Evolutionary conservation across 2,797 vertebrate species (phyloP).

Genomic region (Sphaeramia orbicularis): DNA sequence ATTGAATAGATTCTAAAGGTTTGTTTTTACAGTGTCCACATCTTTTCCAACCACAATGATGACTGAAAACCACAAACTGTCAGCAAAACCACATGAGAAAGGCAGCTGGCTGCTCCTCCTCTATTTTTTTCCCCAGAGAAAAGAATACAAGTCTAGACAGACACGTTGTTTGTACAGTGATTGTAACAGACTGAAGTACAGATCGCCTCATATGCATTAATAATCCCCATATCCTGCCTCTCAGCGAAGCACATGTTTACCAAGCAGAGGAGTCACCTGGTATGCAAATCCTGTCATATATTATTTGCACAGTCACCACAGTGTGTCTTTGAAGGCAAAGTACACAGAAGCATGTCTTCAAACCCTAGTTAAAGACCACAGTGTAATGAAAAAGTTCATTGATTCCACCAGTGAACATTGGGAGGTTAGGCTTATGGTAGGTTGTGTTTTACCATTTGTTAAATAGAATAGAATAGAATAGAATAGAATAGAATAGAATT

Average conservation of each 20-base stretch:
- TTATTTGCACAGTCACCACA: conserved; percentile 5
- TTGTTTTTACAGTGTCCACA: no score
- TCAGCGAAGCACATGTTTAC: conserved; percentile 32
- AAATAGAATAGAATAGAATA: no score
- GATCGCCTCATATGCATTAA: conserved; percentile 7
- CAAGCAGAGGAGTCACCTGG: conserved; percentile 15
- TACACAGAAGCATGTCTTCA: background rate
- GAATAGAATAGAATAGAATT: no score
- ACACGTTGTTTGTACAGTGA: conserved; percentile 39
- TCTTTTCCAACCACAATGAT: conserved; percentile 7
- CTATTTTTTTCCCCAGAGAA: background rate
- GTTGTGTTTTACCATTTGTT: no score
- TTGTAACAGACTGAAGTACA: conserved; percentile 8
- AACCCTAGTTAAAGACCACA: no score
- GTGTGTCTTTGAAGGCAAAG: background rate
- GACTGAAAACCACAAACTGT: conserved; percentile 24
- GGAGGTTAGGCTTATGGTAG: no score
- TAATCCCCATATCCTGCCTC: conserved; percentile 48
- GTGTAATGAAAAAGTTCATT: no score
- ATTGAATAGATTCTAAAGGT: no score
- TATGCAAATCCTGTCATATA: conserved; percentile 3
- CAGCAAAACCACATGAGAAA: conserved; percentile 24
- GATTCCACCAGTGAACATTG: no score
- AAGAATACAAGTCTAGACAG: conserved; percentile 34
- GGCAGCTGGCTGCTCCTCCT: conserved; percentile 5